Conservation (phyloP, 2,888 invertebrate genomes). For the Leptinotarsa peninsularis region DNA sequence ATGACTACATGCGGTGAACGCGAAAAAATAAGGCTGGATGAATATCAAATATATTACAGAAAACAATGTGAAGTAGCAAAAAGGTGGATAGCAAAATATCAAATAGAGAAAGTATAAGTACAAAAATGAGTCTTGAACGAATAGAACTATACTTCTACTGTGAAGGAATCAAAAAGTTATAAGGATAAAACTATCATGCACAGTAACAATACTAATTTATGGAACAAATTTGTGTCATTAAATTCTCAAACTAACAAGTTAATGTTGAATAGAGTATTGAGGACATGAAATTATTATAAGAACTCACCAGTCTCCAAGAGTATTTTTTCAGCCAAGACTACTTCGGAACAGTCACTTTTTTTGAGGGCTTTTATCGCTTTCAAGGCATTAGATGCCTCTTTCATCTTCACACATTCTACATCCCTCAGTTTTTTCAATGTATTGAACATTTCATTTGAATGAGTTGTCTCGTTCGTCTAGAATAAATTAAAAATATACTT, state of each 20-base stretch:
- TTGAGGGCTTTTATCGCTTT: slow-evolving; percentile 47
- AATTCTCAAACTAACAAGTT: too few relatives aligned
- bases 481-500: slow-evolving; percentile 18
- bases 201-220: not conserved
- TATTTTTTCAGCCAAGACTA: slow-evolving; percentile 57
- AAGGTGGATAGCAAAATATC: too few relatives aligned
- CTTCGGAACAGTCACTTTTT: slow-evolving; percentile 47
- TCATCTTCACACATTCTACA: slow-evolving; percentile 56
- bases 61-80: slow-evolving; percentile 13
- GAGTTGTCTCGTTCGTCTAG: slow-evolving; percentile 16
- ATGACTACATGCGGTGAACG: too few relatives aligned
- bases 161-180: too few relatives aligned
- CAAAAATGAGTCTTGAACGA: too few relatives aligned
- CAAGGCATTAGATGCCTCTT: slow-evolving; percentile 57
- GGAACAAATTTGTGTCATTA: too few relatives aligned
- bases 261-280: not conserved
- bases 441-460: slow-evolving; percentile 38
- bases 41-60: slow-evolving; percentile 8
- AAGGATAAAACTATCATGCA: too few relatives aligned
- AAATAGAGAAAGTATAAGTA: not conserved
- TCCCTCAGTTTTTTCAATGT: slow-evolving; percentile 50
- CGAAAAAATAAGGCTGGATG: too few relatives aligned
- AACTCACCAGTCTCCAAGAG: slow-evolving; percentile 58
- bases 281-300: not conserved
- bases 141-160: too few relatives aligned